Percentiles rank a stretch among this genome's conserved stretches.
These are phyloP conservation scores for Piaya cayana DNA, from an alignment of 2,113 vertebrate genomes.

Conservation along the genomic window DNA sequence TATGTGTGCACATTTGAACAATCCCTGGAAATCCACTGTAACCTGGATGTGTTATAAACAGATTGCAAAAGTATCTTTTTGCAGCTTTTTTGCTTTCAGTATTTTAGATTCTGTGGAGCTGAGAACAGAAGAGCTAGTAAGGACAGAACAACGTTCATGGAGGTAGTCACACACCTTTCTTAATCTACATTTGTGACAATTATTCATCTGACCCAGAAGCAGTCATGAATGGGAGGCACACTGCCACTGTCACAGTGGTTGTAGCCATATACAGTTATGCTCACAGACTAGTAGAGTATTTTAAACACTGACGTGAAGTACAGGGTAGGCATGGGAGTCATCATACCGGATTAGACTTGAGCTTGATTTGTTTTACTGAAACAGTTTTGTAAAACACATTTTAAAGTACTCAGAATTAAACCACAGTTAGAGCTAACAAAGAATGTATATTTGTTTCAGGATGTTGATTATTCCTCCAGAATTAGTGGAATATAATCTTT, in stretches of 20 bases:
- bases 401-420: background rate
- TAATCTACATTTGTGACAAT: background rate
- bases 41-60: background rate
- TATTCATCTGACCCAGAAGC: background rate
- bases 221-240: background rate
- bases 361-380: background rate
- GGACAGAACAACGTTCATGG: background rate
- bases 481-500: background rate
- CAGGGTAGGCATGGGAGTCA: background rate
- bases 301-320: background rate
- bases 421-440: background rate
- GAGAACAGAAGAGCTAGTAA: background rate
- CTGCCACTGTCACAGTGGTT: background rate
- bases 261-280: background rate
- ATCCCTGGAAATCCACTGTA: background rate
- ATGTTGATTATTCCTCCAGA: background rate
- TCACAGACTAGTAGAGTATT: background rate
- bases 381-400: background rate
- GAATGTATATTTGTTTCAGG: rapidly evolving
- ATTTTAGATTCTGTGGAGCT: background rate
- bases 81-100: background rate
- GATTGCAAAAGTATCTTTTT: rapidly evolving
- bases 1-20: background rate
- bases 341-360: background rate
- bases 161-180: background rate